A percentile compares a stretch with the other conserved stretches of the same genome.
Evolutionary conservation across 2,113 vertebrate genomes (phyloP).

Genomic region (Petaurus breviceps): DNA sequence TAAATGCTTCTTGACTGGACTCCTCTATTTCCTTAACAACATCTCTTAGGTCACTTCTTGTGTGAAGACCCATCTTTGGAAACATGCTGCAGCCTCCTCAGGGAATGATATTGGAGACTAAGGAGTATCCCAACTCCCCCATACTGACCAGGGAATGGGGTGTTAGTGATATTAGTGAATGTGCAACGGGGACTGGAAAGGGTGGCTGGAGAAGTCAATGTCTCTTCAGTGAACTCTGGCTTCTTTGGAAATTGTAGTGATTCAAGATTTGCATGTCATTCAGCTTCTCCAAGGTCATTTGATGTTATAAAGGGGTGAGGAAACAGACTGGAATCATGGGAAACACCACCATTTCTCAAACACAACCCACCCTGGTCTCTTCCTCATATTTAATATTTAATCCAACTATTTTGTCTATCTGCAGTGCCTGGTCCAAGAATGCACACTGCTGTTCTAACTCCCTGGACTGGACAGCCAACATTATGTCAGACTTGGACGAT

Average conservation of each 20-base stretch:
- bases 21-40: too few species aligned
- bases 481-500: not conserved
- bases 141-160: not conserved
- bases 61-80: not conserved
- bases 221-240: not conserved
- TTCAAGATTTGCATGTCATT: not conserved
- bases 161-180: not conserved
- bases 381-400: not conserved
- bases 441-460: not conserved
- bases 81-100: not conserved
- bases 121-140: too few species aligned
- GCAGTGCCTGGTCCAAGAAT: not conserved
- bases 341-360: not conserved
- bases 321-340: not conserved
- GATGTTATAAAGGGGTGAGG: not conserved
- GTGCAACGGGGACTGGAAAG: not conserved
- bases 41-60: not conserved
- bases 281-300: not conserved
- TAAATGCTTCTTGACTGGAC: too few species aligned
- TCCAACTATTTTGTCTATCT: not conserved
- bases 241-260: not conserved
- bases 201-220: not conserved
- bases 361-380: not conserved
- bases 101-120: not conserved
- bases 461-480: not conserved